Evolutionary conservation across 2,888 invertebrate species (phyloP), one percentile per base, ranked within the genome.

Genomic region (Zele albiditarsus): DNA sequence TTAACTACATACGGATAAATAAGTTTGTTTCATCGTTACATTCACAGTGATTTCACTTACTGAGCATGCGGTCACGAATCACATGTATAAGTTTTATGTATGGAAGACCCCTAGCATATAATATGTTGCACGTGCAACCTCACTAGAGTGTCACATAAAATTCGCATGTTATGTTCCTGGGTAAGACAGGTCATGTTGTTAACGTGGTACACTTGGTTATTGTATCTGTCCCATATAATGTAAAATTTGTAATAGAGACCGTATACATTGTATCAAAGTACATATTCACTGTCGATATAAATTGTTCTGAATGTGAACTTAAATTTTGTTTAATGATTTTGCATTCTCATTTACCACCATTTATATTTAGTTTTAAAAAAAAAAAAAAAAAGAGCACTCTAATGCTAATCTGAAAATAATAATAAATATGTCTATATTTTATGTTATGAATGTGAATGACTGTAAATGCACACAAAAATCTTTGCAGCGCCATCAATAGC

Each of bases 141-240:
- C 70, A 60, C 42, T 42, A 25, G n/a, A 31, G n/a, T 25, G 27
- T 27, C 58, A 58, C 70, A 71, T 60, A 33, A 71, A 62, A 42
- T 71, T 62, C 60, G 42, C 25, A 60, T 38, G 60, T 71, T 60
- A 71, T 60, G 46, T 62, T 38, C 42, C 27, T 38, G n/a, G 62
- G 25, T 62, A 71, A 71, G 70, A 71, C 70, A 71, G 60, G 58
- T 71, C 70, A 38, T 33, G 38, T 38, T 71, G 70, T 71, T 71
- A 71, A 71, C 70, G 42, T 60, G 70, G 70, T 71, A 42, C 62
- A 60, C 58, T 38, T n/a, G 42, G 60, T 42, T 16, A 38, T 60
- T 38, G 60, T 38, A 38, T 20, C 33, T 69, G 69, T 69, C 69
- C 25, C 42, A 60, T 71, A 71, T 60, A 71, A 38, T 62, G 42